Evolutionary conservation across 2,888 invertebrate species (phyloP).

Genomic region (Lithophane semibrunnea): DNA sequence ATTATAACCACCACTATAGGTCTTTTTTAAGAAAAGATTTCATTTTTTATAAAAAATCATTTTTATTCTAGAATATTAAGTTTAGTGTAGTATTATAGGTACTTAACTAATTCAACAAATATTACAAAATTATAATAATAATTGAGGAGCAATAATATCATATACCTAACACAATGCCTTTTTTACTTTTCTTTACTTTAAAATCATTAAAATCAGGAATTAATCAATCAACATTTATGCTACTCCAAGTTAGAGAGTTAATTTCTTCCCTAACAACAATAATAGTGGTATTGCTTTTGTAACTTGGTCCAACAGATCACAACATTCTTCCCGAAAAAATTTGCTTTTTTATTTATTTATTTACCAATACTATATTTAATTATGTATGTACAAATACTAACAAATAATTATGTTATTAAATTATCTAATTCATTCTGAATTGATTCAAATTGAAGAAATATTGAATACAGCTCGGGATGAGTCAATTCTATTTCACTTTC

Average conservation of each 20-base stretch:
- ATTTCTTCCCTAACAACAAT: neutral
- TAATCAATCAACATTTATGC: neutral
- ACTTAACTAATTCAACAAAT: neutral
- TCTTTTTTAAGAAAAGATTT: neutral
- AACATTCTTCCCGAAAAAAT: neutral
- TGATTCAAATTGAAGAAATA: slow-evolving; percentile 85
- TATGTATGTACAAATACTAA: neutral
- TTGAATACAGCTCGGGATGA: slow-evolving; percentile 83
- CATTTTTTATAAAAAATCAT: neutral
- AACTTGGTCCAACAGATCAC: slow-evolving; percentile 3
- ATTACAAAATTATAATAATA: neutral
- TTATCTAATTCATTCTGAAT: slow-evolving; percentile 87
- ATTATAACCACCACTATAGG: too few species aligned
- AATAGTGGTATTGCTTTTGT: slow-evolving; percentile 13
- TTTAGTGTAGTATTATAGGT: neutral
- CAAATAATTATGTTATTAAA: slow-evolving; percentile 68
- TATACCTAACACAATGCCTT: neutral
- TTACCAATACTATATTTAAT: neutral
- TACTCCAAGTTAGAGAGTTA: neutral
- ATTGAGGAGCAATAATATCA: neutral
- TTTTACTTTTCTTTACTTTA: neutral
- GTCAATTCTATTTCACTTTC: slow-evolving; percentile 82
- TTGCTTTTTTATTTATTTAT: neutral
- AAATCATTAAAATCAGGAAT: neutral
- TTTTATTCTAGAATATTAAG: neutral